phyloP scores from a whole-genome alignment of 1,140 invertebrate species.

The Tetragonula clypearis region DNA sequence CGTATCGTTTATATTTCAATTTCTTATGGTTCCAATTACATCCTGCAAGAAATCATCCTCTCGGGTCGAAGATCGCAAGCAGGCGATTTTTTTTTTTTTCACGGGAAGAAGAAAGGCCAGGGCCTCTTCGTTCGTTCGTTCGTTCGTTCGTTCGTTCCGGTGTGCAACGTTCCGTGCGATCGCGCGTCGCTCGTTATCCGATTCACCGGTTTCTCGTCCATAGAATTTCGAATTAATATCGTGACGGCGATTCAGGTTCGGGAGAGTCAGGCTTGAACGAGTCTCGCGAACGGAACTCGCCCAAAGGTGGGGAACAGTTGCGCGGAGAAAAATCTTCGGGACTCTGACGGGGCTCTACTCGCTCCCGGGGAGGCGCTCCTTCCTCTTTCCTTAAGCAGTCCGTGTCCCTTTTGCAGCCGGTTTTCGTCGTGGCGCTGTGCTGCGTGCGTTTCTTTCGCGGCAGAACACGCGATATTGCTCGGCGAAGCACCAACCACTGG shows the following conservation, averaged over 20 bases:
- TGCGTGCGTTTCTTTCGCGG: conserved; percentile 13
- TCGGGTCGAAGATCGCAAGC: background rate
- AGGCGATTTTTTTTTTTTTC: background rate
- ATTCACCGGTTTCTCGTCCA: conserved; percentile 17
- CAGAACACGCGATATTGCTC: conserved; percentile 36
- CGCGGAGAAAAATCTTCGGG: conserved; percentile 40
- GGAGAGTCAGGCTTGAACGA: background rate
- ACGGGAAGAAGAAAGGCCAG: background rate
- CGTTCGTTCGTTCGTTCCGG: background rate
- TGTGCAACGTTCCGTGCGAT: conserved; percentile 22
- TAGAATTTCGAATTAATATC: conserved; percentile 34
- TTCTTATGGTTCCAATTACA: background rate
- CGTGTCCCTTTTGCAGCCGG: conserved; percentile 52
- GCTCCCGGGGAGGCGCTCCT: background rate
- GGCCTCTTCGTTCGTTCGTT: background rate
- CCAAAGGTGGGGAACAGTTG: conserved; percentile 5
- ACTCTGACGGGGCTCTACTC: conserved; percentile 26
- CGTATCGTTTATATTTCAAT: background rate
- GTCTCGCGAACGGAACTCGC: background rate
- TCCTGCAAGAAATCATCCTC: background rate
- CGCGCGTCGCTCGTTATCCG: conserved; percentile 25
- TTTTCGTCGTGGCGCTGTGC: conserved; percentile 38
- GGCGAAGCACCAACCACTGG: background rate
- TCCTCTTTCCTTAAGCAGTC: conserved; percentile 50
- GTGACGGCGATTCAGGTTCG: background rate